Evolutionary conservation across 2,888 invertebrate genomes (phyloP).

Genomic region (Podabrus alpinus): DNA sequence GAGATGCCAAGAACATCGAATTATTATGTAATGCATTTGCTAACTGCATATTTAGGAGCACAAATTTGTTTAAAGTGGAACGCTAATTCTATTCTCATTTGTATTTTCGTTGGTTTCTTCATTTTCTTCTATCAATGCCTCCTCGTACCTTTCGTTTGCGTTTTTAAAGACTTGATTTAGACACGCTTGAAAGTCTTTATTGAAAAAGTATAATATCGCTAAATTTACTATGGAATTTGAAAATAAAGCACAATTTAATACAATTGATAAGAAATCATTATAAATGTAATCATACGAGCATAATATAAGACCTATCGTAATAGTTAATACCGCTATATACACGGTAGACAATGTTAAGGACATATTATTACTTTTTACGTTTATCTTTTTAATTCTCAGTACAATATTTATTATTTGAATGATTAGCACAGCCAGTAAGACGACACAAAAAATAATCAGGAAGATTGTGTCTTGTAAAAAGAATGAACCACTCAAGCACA

Average conservation of each 20-base stretch:
- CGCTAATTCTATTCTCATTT: background rate
- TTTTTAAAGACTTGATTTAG: slow-evolving; percentile 1
- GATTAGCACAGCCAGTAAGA: slow-evolving; percentile 2
- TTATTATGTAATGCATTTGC: background rate
- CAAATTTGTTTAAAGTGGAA: background rate
- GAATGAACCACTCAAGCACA: background rate
- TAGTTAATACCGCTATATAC: background rate
- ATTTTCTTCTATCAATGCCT: background rate
- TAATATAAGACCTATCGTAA: background rate
- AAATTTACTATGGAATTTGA: slow-evolving; percentile 12
- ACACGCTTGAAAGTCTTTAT: slow-evolving; percentile 8
- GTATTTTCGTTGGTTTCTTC: background rate
- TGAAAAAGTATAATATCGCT: background rate
- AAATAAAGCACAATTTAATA: background rate
- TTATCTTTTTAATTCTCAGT: background rate
- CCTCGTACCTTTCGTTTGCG: background rate
- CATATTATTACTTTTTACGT: background rate
- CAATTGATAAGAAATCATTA: background rate
- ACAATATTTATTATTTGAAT: background rate
- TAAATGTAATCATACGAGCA: background rate
- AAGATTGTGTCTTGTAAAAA: background rate
- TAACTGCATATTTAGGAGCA: background rate
- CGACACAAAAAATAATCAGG: background rate
- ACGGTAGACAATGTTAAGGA: background rate
- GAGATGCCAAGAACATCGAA: too few relatives aligned